Conservation (phyloP, 2,113 vertebrate genomes). For the Turdus rufiventris region DNA sequence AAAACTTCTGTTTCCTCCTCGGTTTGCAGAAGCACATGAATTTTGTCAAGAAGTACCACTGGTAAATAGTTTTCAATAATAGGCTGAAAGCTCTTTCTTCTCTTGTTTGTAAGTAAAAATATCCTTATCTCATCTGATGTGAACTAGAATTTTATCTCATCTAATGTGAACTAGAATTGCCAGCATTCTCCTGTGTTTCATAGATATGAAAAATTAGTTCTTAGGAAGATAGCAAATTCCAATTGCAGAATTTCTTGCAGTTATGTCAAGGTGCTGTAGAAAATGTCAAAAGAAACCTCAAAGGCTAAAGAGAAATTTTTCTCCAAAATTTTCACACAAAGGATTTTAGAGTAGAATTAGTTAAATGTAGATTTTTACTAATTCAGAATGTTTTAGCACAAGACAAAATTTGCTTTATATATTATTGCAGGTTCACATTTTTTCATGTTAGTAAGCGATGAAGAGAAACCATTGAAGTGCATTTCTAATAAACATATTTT, state of each 20-base stretch:
- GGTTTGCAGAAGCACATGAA: not conserved
- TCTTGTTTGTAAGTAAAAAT: no score
- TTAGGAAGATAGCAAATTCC: not conserved
- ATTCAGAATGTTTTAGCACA: not conserved
- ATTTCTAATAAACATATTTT: not conserved
- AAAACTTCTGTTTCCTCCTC: not conserved
- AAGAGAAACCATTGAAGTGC: not conserved
- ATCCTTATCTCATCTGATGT: not conserved
- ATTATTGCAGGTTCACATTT: fast-evolving
- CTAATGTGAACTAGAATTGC: not conserved
- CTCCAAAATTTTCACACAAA: not conserved
- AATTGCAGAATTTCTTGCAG: not conserved
- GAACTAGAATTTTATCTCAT: not conserved
- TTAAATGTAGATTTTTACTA: not conserved
- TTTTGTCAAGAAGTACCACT: not conserved
- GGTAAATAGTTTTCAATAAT: not conserved
- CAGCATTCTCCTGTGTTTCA: not conserved
- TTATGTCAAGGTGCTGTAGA: not conserved
- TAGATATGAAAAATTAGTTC: not conserved
- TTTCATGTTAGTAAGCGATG: not conserved
- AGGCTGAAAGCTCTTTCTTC: not conserved
- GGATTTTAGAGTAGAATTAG: not conserved
- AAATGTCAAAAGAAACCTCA: not conserved
- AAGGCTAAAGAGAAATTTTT: not conserved
- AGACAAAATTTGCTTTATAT: not conserved